Conservation (phyloP, 2,113 vertebrate genomes). For the Osmerus eperlanus region DNA sequence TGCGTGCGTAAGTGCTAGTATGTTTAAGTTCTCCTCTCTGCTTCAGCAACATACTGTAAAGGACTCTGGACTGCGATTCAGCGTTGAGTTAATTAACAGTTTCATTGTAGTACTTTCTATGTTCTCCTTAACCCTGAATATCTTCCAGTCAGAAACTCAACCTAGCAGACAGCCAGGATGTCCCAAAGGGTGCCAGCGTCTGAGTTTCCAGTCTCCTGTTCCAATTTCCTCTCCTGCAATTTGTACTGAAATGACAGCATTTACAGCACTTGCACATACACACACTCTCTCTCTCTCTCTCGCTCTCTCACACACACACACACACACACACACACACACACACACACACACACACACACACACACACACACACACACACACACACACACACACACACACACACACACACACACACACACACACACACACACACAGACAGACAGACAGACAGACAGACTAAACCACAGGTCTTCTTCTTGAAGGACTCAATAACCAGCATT, state of each 20-base stretch:
- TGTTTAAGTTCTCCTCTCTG: too few species aligned
- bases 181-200: slow-evolving; percentile 77
- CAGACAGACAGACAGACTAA: too few species aligned
- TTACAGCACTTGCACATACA: neutral
- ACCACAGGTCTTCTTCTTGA: neutral
- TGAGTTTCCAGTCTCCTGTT: slow-evolving; percentile 58
- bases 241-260: too few species aligned
- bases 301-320: neutral
- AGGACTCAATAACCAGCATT: too few species aligned
- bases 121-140: slow-evolving; percentile 70
- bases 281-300: slow-evolving; percentile 3
- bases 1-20: too few species aligned
- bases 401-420: neutral
- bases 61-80: neutral
- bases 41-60: too few species aligned
- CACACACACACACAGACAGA: neutral
- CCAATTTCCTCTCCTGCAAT: neutral
- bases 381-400: neutral
- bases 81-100: neutral
- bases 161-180: slow-evolving; percentile 89
- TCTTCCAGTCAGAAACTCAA: slow-evolving; percentile 89
- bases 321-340: neutral
- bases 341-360: neutral
- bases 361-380: neutral
- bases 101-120: neutral